Conservation (phyloP, 2,113 vertebrate species). For the Numida meleagris region DNA sequence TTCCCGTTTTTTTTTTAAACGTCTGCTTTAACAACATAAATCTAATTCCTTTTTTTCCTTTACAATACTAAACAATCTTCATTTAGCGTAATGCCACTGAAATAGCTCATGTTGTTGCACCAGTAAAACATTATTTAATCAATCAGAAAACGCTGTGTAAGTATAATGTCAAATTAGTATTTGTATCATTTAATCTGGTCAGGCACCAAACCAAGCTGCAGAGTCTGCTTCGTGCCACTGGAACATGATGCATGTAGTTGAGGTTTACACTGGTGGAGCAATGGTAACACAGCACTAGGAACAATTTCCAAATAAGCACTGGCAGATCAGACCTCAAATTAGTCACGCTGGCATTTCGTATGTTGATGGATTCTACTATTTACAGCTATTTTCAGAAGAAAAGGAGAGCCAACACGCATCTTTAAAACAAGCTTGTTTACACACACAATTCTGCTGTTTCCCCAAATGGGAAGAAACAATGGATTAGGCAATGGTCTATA, state of each 20-base stretch:
- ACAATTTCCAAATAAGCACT: conserved; percentile 3
- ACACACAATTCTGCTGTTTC: neutral
- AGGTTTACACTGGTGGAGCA: neutral
- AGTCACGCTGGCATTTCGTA: neutral
- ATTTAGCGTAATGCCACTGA: neutral
- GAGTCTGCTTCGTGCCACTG: neutral
- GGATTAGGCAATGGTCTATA: neutral
- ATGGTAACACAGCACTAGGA: neutral
- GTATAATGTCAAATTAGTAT: neutral
- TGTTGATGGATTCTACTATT: neutral
- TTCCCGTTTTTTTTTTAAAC: too few relatives aligned
- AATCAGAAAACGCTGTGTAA: neutral
- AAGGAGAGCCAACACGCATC: neutral
- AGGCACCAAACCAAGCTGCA: neutral
- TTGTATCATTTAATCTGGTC: neutral
- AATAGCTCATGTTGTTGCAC: neutral
- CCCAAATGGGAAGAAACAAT: neutral
- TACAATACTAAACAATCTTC: neutral
- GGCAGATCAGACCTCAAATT: conserved; percentile 19
- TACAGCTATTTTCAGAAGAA: neutral
- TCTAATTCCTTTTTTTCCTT: neutral
- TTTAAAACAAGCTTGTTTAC: conserved; percentile 15
- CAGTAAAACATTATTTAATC: neutral
- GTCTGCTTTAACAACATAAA: neutral
- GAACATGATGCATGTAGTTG: neutral